A percentile compares a stretch with the other conserved stretches of the same genome.
These are phyloP conservation scores for Diploscapter pachys DNA, from an alignment of 1,140 invertebrate species.

Conservation along the genomic window DNA sequence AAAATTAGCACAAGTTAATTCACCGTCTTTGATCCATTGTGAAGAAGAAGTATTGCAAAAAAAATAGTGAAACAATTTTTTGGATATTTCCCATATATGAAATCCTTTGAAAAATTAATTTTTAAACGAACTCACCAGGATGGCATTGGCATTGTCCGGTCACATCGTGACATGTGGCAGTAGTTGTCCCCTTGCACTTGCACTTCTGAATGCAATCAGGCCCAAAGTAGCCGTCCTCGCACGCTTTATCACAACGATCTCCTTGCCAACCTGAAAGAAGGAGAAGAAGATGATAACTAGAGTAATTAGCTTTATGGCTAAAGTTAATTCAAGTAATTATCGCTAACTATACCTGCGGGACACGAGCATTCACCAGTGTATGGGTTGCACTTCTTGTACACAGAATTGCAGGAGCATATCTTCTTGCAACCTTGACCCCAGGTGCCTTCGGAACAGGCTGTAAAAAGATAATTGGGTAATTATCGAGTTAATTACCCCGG, in stretches of 20 bases:
- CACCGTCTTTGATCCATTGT: no score
- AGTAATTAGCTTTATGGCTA: no score
- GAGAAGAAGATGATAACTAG: no score
- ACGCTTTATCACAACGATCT: slow-evolving; percentile 66
- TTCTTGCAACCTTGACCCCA: slow-evolving; percentile 60
- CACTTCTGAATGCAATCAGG: slow-evolving; percentile 58
- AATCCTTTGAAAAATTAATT: no score
- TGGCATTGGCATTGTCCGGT: slow-evolving; percentile 81
- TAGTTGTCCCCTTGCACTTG: slow-evolving; percentile 34
- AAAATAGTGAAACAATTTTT: no score
- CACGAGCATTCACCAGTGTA: slow-evolving; percentile 83
- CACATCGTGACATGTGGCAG: slow-evolving; percentile 24
- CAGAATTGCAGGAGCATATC: slow-evolving; percentile 47
- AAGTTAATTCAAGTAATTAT: no score
- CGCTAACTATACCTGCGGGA: slow-evolving; percentile 62
- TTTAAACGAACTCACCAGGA: slow-evolving; percentile 64
- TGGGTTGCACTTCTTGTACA: slow-evolving; percentile 70
- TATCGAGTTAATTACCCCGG: slow-evolving; percentile 21
- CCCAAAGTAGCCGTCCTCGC: slow-evolving; percentile 60
- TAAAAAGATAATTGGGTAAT: slow-evolving; percentile 7
- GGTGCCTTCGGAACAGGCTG: slow-evolving; percentile 59
- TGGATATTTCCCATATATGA: no score
- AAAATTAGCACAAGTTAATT: no score
- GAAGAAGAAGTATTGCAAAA: no score
- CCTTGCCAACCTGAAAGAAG: slow-evolving; percentile 61